A percentile compares a stretch with the other conserved stretches of the same genome.
Evolutionary conservation across 2,888 invertebrate species (phyloP).

Genomic region (Limnephilus auricula): DNA sequence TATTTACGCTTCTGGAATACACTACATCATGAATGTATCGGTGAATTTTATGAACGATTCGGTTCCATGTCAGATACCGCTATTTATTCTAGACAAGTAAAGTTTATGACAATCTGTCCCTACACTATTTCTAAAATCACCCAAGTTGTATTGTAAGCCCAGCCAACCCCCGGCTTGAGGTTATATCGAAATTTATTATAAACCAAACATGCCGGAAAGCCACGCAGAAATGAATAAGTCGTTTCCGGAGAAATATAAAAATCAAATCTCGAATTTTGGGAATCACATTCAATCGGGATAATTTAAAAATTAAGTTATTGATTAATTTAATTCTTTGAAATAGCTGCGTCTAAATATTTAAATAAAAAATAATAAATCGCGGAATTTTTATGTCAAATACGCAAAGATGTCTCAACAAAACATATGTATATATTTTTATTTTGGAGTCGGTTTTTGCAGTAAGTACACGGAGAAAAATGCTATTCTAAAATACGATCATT

Average conservation of each 20-base stretch:
- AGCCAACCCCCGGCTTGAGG: not conserved
- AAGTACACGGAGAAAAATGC: too few relatives aligned
- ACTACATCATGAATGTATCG: not conserved
- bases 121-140: conserved; percentile 6
- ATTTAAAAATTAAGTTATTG: not conserved
- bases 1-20: not conserved
- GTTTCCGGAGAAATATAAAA: conserved; percentile 22
- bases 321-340: not conserved
- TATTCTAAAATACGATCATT: too few relatives aligned
- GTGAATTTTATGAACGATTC: conserved; percentile 2
- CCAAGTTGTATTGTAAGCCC: not conserved
- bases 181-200: conserved; percentile 51
- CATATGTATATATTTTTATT: too few relatives aligned
- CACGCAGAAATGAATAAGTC: conserved; percentile 20
- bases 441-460: too few relatives aligned
- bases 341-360: not conserved
- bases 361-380: too few relatives aligned
- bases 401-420: too few relatives aligned
- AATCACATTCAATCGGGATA: not conserved
- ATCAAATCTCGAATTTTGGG: not conserved
- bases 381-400: too few relatives aligned
- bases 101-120: conserved; percentile 10
- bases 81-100: conserved; percentile 4
- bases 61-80: conserved; percentile 42
- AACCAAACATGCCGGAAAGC: conserved; percentile 47